These are phyloP conservation scores for Melinaea menophilus DNA, from an alignment of 2,888 invertebrate species.

Conservation along the genomic window DNA sequence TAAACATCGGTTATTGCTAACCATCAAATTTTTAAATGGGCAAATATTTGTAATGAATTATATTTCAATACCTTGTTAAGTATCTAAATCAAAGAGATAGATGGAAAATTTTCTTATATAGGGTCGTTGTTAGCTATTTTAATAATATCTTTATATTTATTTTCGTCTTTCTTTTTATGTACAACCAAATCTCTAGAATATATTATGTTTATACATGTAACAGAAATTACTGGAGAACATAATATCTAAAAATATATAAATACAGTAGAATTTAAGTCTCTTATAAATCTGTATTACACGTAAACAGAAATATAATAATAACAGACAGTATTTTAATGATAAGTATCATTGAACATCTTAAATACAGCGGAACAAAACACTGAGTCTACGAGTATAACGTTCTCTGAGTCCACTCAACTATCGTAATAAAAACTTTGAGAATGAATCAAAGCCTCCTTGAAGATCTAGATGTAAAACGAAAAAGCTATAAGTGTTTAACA, in stretches of 20 bases:
- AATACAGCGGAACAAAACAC: not conserved
- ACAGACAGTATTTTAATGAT: not conserved
- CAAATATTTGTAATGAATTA: not conserved
- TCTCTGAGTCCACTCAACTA: slow-evolving; percentile 2
- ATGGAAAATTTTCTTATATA: not conserved
- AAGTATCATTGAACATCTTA: not conserved
- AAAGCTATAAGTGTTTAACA: not conserved
- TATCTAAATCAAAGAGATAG: not conserved
- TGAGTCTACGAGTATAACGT: not conserved
- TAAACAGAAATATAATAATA: too few relatives aligned
- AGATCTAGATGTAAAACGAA: not conserved
- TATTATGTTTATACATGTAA: too few relatives aligned
- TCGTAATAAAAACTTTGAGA: not conserved
- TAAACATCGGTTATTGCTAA: too few relatives aligned
- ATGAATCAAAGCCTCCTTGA: not conserved
- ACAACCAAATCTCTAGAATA: too few relatives aligned
- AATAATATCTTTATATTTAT: too few relatives aligned
- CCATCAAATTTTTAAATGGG: not conserved
- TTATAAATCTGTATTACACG: not conserved
- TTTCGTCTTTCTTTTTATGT: too few relatives aligned
- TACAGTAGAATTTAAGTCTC: not conserved
- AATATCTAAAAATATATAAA: too few relatives aligned
- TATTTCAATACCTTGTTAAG: not conserved
- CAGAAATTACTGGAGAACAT: too few relatives aligned
- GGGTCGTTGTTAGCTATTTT: too few relatives aligned